Percentiles rank a stretch among this genome's conserved stretches.
These are phyloP conservation scores for Orussus abietinus DNA, from an alignment of 1,140 invertebrate species.

Conservation along the genomic window DNA sequence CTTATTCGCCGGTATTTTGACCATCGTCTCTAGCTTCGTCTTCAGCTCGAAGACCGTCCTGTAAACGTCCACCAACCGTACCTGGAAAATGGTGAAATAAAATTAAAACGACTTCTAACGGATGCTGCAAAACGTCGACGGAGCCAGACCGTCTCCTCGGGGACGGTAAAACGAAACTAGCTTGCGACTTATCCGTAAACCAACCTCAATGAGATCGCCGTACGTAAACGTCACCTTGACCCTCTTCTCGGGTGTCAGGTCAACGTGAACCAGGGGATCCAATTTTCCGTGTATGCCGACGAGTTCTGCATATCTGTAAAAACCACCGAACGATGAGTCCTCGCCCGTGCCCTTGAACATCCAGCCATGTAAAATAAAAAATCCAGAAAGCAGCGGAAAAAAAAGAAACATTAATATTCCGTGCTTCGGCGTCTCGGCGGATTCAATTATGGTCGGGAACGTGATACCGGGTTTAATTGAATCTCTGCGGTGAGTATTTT, in stretches of 20 bases:
- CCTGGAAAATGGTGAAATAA: conserved; percentile 38
- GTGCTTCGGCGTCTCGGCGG: too few species aligned
- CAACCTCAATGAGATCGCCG: conserved; percentile 67
- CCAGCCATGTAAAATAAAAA: too few species aligned
- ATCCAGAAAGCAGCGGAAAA: background rate
- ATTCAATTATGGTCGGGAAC: too few species aligned
- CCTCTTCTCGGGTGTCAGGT: conserved; percentile 78
- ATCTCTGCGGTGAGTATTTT: too few species aligned
- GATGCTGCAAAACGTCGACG: too few species aligned
- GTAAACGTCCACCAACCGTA: conserved; percentile 72
- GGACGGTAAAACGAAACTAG: too few species aligned
- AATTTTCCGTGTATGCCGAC: conserved; percentile 79
- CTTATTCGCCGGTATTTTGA: conserved; percentile 73
- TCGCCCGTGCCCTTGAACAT: too few species aligned
- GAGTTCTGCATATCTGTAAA: conserved; percentile 73
- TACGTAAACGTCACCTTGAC: conserved; percentile 81
- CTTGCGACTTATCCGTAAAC: too few species aligned
- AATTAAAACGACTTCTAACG: conserved; percentile 38
- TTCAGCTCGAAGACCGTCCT: conserved; percentile 76
- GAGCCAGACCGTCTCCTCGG: too few species aligned
- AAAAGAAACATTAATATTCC: conserved; percentile 8
- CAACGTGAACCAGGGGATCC: conserved; percentile 80
- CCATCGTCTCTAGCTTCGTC: conserved; percentile 71
- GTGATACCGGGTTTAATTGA: too few species aligned
- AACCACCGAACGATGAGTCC: conserved; percentile 21